Evolutionary conservation across 2,113 vertebrate genomes (phyloP).

Genomic region (Gavia stellata): DNA sequence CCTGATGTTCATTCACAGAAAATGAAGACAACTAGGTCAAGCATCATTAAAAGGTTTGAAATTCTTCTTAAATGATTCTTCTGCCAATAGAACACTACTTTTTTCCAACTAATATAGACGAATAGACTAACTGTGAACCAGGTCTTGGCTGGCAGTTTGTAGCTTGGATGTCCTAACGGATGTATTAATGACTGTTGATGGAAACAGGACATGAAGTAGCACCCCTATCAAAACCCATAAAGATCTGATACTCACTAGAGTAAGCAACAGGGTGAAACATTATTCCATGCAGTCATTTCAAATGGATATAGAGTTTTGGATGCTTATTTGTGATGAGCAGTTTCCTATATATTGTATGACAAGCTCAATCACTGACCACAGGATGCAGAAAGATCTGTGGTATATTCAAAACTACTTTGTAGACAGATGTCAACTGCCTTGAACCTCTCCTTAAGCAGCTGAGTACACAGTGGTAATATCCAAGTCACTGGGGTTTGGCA

Average conservation of each 20-base stretch:
- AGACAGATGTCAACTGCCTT: not conserved
- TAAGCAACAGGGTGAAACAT: not conserved
- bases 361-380: not conserved
- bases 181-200: not conserved
- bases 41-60: not conserved
- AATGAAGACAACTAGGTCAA: not conserved
- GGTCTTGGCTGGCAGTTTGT: not conserved
- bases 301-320: not conserved
- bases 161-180: not conserved
- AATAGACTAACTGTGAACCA: not conserved
- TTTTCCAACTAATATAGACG: not conserved
- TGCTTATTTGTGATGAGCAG: not conserved
- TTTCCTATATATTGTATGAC: not conserved
- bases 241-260: not conserved
- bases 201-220: constrained; percentile 1
- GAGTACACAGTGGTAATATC: not conserved
- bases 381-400: not conserved
- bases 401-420: not conserved
- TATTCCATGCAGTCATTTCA: not conserved
- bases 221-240: not conserved
- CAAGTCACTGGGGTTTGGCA: not conserved
- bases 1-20: not conserved
- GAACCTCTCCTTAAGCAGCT: not conserved
- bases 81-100: not conserved
- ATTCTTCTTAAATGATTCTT: not conserved